Conservation (phyloP, 2,888 invertebrate genomes). For the Aelia acuminata region DNA sequence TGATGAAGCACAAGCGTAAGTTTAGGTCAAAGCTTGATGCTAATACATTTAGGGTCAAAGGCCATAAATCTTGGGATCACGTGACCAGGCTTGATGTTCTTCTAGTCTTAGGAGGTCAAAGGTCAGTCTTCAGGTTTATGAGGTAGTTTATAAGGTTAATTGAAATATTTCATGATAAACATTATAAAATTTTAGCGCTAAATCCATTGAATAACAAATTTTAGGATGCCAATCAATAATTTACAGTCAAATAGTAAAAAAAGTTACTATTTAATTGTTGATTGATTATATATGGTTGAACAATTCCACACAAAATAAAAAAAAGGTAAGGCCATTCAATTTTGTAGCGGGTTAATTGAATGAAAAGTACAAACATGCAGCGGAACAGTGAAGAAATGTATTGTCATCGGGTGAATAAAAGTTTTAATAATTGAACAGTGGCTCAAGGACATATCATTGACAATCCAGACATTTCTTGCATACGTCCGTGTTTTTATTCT, state of each 20-base stretch:
- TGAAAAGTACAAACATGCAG: background rate
- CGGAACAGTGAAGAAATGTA: background rate
- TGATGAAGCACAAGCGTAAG: background rate
- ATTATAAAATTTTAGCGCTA: no score
- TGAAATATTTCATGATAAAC: no score
- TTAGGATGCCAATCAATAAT: no score
- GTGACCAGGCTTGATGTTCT: slow-evolving; percentile 2
- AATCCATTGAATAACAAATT: no score
- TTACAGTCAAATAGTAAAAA: no score
- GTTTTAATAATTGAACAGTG: background rate
- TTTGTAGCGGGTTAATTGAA: background rate
- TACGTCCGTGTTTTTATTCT: background rate
- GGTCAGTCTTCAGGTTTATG: background rate
- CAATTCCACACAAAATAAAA: no score
- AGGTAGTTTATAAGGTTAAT: no score
- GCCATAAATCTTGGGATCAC: slow-evolving; percentile 17
- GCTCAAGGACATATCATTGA: background rate
- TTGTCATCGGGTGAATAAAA: background rate
- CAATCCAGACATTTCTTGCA: background rate
- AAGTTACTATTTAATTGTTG: no score
- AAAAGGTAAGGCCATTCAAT: no score
- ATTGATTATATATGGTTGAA: no score
- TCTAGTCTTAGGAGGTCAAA: background rate
- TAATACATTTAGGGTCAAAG: slow-evolving; percentile 6
- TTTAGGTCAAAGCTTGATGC: background rate